Evolutionary conservation across 2,888 invertebrate species (phyloP), one percentile per base, ranked within the genome.

Genomic region (Cactoblastis cactorum): DNA sequence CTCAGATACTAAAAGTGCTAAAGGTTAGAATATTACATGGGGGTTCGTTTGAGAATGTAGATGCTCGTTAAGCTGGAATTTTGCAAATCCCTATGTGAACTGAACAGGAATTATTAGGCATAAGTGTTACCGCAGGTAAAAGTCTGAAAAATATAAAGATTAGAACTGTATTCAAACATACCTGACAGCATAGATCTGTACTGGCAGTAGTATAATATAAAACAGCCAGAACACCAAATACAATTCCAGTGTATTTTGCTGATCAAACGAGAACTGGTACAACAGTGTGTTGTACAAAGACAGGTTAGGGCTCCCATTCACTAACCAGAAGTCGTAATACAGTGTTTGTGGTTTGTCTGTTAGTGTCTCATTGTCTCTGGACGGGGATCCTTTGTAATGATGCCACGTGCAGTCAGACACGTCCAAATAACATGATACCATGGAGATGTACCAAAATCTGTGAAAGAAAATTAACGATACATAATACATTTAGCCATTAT

Each of bases 181-280:
- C 90, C 90, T 91, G 53, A 96, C 96, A 28, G 97, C 98, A 84
- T 97, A 97, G 53, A 97, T 91, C 87, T 98, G 98, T 62, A 98
- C 92, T 19, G 97, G 96, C 58, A 97, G 92, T 49, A 98, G 87
- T 50, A 96, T 93, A 65, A 96, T 92, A 77, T 98, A 98, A 68
- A 95, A 95, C 51, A 96, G 76, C 89, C 97, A 94, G 77, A 97
- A 97, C 41, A 96, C 90, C 55, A 97, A 89, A 87, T 98, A 97
- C 63, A 98, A 91, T 82, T 98, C 97, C 51, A 97, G 90, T 6
- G 97, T 95, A 77, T 98, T 96, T 82, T 97, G 97, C 73, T 95
- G 92, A 74, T 99, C 98, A 85, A 98, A 98, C 0, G 98, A 98
- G 80, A 98, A 98, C 78, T 99, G 98, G 85, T 97, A 98, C 52